Evolutionary conservation across 2,113 vertebrate species (phyloP).

Genomic region (Arvicanthis niloticus): DNA sequence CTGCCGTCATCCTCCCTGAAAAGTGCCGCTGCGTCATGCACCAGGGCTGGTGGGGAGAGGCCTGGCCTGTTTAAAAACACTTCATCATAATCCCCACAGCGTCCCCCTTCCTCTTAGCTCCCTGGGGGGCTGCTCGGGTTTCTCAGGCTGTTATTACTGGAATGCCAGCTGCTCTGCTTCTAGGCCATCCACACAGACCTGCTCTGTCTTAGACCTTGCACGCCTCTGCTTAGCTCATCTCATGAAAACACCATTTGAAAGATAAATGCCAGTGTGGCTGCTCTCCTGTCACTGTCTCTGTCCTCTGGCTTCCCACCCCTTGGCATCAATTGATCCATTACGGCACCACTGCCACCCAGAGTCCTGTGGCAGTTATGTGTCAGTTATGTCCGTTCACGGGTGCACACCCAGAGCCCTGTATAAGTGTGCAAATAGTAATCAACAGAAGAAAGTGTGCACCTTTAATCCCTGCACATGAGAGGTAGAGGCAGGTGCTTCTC

Average conservation of each 20-base stretch:
- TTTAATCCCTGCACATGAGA: neutral
- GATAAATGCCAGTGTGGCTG: slow-evolving; percentile 9
- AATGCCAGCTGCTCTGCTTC: slow-evolving; percentile 75
- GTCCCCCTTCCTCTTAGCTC: slow-evolving; percentile 16
- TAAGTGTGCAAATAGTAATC: neutral
- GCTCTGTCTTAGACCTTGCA: slow-evolving; percentile 59
- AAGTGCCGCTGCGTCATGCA: slow-evolving; percentile 74
- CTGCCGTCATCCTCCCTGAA: slow-evolving; percentile 79
- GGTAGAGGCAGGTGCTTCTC: neutral
- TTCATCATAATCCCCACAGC: slow-evolving; percentile 58
- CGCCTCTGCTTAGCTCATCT: slow-evolving; percentile 68
- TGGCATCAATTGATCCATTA: neutral
- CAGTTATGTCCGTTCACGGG: neutral
- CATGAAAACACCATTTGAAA: slow-evolving; percentile 61
- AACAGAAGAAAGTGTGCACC: neutral
- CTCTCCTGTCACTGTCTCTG: neutral
- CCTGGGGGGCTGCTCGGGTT: slow-evolving; percentile 65
- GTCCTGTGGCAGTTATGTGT: neutral
- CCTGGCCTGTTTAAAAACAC: slow-evolving; percentile 60
- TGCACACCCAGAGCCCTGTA: neutral
- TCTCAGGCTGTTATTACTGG: slow-evolving; percentile 73
- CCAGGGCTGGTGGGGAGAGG: neutral
- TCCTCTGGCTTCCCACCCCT: neutral
- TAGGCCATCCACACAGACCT: slow-evolving; percentile 23
- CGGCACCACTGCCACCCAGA: neutral